Conservation (phyloP, 2,113 vertebrate genomes). For the Heteronetta atricapilla region DNA sequence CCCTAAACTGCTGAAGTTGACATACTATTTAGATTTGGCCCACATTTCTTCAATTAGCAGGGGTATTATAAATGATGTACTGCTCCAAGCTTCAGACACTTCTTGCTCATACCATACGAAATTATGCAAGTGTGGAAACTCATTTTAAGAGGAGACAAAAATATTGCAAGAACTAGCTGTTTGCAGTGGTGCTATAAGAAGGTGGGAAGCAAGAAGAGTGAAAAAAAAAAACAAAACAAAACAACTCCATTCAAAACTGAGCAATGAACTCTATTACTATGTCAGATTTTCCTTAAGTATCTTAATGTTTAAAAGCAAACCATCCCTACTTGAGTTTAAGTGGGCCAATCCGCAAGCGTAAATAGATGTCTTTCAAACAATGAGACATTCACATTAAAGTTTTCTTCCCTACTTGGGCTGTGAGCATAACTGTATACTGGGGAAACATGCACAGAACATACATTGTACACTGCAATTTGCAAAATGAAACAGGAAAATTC, state of each 20-base stretch:
- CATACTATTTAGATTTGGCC: conserved; percentile 3
- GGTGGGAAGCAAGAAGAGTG: background rate
- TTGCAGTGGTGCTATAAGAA: background rate
- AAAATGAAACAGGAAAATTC: background rate
- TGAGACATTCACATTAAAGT: background rate
- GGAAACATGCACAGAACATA: background rate
- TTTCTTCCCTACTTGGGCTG: background rate
- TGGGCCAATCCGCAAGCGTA: background rate
- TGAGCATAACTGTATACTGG: background rate
- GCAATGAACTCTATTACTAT: background rate
- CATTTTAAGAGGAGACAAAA: conserved; percentile 23
- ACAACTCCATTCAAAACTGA: background rate
- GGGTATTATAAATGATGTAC: conserved; percentile 56
- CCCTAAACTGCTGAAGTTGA: conserved; percentile 43
- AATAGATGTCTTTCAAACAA: background rate
- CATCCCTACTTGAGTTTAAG: background rate
- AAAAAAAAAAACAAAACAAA: background rate
- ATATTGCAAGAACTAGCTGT: background rate
- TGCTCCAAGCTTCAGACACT: conserved; percentile 6
- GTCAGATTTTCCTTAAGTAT: background rate
- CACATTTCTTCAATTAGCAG: conserved; percentile 30
- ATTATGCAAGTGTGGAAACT: conserved; percentile 47
- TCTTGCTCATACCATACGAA: conserved; percentile 3
- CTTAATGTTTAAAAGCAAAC: background rate
- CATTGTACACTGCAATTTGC: background rate